These are phyloP conservation scores for Moxostoma hubbsi DNA, from an alignment of 2,797 vertebrate species.

Conservation along the genomic window DNA sequence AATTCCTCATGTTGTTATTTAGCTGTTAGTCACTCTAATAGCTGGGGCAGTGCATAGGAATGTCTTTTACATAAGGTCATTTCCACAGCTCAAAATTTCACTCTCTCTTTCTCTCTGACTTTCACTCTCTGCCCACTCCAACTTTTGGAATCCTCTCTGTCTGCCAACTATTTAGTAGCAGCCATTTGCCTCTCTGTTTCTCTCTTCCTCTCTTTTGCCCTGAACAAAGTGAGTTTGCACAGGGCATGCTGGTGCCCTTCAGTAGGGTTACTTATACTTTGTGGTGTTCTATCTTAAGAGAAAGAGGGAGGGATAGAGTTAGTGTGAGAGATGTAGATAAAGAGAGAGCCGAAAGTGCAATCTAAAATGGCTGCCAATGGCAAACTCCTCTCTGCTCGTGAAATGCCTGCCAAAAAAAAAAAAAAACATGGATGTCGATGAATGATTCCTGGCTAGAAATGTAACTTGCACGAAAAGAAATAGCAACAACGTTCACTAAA, in stretches of 20 bases:
- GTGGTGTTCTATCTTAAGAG: constrained; percentile 56
- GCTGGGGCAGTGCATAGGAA: constrained; percentile 55
- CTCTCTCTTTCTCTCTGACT: constrained; percentile 45
- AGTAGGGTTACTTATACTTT: constrained; percentile 54
- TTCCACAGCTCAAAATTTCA: constrained; percentile 58
- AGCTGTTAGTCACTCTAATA: constrained; percentile 52
- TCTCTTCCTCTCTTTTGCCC: constrained; percentile 40
- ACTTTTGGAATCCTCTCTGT: constrained; percentile 38
- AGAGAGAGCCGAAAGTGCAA: constrained; percentile 54
- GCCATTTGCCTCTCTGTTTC: constrained; percentile 36
- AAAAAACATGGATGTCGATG: constrained; percentile 50
- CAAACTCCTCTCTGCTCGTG: constrained; percentile 61
- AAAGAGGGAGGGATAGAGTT: constrained; percentile 42
- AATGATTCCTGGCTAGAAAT: constrained; percentile 55
- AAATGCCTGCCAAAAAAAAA: constrained; percentile 67
- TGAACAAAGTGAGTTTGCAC: constrained; percentile 58
- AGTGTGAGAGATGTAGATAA: constrained; percentile 42
- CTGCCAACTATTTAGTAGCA: constrained; percentile 49
- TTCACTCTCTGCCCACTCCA: constrained; percentile 25
- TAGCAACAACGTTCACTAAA: constrained; percentile 51
- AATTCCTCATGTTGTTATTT: constrained; percentile 54
- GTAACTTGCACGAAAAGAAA: constrained; percentile 48
- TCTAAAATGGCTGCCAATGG: constrained; percentile 79
- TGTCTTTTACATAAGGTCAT: constrained; percentile 64
- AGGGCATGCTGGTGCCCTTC: constrained; percentile 54